Conservation (phyloP, 1,140 invertebrate genomes). For the Pogonomyrmex californicus region DNA sequence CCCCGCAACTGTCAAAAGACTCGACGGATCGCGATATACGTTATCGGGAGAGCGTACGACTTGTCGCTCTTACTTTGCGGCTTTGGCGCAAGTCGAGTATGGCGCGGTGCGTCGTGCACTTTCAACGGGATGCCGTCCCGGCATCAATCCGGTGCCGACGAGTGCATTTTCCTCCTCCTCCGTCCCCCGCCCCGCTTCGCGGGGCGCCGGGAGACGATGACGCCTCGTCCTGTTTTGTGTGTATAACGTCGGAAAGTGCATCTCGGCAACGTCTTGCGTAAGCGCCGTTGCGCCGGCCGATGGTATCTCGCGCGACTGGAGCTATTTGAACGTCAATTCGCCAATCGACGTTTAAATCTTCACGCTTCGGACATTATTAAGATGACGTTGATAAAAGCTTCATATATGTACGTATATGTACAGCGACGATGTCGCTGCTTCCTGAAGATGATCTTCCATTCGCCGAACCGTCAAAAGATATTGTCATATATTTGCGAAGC, state of each 20-base stretch:
- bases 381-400: neutral
- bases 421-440: neutral
- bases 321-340: neutral
- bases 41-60: conserved; percentile 59
- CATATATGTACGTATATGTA: neutral
- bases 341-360: conserved; percentile 45
- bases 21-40: conserved; percentile 58
- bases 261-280: conserved; percentile 20
- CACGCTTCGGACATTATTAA: conserved; percentile 27
- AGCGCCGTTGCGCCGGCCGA: conserved; percentile 1
- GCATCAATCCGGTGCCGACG: conserved; percentile 18
- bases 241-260: conserved; percentile 36
- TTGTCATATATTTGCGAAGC: neutral
- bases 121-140: conserved; percentile 33
- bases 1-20: conserved; percentile 21
- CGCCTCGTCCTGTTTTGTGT: conserved; percentile 28
- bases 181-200: neutral
- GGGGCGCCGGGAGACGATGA: conserved; percentile 1
- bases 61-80: conserved; percentile 61
- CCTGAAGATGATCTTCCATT: neutral
- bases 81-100: conserved; percentile 13
- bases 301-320: conserved; percentile 30
- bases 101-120: conserved; percentile 17
- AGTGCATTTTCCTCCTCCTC: conserved; percentile 40
- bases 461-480: neutral